A percentile compares a stretch with the other conserved stretches of the same genome.
phyloP scores from a whole-genome alignment of 2,888 invertebrate genomes.

The Ormia ochracea region DNA sequence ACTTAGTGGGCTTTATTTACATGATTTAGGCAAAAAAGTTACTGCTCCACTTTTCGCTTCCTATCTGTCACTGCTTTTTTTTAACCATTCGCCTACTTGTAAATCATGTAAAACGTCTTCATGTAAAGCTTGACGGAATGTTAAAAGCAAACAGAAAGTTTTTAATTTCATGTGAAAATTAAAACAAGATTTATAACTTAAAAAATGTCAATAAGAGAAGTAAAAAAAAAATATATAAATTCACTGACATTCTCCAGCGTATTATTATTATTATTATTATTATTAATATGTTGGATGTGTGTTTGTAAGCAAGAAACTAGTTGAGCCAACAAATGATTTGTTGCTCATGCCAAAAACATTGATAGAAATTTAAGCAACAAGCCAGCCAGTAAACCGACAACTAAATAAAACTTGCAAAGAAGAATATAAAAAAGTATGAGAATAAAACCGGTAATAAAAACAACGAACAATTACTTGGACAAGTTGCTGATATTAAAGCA shows the following conservation, averaged over 20 bases:
- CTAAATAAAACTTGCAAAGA: constrained; percentile 35
- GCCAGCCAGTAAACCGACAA: neutral
- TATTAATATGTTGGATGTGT: neutral
- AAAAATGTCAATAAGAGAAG: constrained; percentile 42
- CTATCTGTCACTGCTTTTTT: no score
- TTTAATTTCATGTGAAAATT: neutral
- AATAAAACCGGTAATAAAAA: constrained; percentile 60
- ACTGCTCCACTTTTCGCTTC: no score
- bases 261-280: no score
- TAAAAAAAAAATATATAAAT: constrained; percentile 12
- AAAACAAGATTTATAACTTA: neutral
- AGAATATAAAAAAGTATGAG: constrained; percentile 21
- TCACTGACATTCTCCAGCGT: constrained; percentile 12
- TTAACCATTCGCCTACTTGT: neutral
- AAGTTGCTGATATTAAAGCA: constrained; percentile 46
- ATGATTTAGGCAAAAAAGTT: no score
- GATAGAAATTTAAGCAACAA: constrained; percentile 35
- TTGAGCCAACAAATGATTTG: constrained; percentile 3
- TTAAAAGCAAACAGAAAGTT: neutral
- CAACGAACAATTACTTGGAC: constrained; percentile 49
- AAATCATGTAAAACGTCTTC: neutral
- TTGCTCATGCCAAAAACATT: constrained; percentile 27
- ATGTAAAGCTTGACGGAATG: neutral
- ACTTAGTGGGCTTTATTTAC: no score
- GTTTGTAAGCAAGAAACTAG: constrained; percentile 12